Evolutionary conservation across 2,888 invertebrate species (phyloP), one percentile per base, ranked within the genome.

Genomic region (Latheticus oryzae): DNA sequence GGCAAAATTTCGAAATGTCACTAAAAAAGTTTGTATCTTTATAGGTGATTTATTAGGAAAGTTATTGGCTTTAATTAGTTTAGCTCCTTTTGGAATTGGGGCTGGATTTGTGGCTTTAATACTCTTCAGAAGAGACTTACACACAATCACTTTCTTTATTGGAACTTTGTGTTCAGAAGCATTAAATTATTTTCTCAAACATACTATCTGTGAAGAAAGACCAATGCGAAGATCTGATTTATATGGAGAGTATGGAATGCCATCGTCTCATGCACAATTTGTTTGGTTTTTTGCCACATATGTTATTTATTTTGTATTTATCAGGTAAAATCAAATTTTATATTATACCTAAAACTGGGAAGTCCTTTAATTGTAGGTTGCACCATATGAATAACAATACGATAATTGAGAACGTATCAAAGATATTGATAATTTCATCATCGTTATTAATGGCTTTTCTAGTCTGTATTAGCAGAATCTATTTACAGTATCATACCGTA

Each of bases 261-360:
- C 95, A 50, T 95, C 94, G 19, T 89, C 91, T 60, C 95, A 95
- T 82, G 85, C 94, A 68, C 95, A 95, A 80, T 91, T 93, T 77
- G 88, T 92, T 82, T 93, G 93, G 91, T 95, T 95, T 79, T 93
- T 94, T 79, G 86, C 92, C 64, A 84, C 87, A 42, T 95, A 95
- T 79, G 85, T 91, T 64, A 83, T 89, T 63, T 88, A 91, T 78
- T 95, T 95, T 80, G 87, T 94, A 71, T 84, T 91, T 73, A 87
- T 94, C 73, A 89, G 94, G 94, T 94, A 81, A 81, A 56, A 19
- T 13, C 9, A 8, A 2, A 9, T n/a, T n/a, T n/a, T n/a, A n/a
- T n/a, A n/a, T 19, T 16, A 21, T 13, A 5, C 17, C 5, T 16
- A 21, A 13, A 21, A 38, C 19, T 12, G 5, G 2, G 8, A n/a